Evolutionary conservation across 1,140 invertebrate species (phyloP).

Genomic region (Drosophila ironensis): DNA sequence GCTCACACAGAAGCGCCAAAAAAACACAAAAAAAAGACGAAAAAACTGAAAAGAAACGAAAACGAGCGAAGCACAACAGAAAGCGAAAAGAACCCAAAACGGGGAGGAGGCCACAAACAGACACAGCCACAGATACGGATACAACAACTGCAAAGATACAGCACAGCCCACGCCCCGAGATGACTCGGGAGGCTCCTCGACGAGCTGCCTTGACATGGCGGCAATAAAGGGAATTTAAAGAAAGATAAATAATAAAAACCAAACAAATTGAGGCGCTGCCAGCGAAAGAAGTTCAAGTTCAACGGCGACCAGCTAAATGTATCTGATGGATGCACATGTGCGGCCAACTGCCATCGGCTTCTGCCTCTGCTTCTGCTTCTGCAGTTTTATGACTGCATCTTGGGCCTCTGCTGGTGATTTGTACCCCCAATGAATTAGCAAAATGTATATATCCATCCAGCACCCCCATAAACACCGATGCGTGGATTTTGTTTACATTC

Average conservation of each 20-base stretch:
- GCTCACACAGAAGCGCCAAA: conserved; percentile 71
- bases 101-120: neutral
- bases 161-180: neutral
- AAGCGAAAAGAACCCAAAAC: conserved; percentile 31
- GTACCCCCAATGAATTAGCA: conserved; percentile 71
- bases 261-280: conserved; percentile 55
- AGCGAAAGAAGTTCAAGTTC: conserved; percentile 75
- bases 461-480: conserved; percentile 12
- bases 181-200: neutral
- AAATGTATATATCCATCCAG: conserved; percentile 38
- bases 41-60: conserved; percentile 31
- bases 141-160: conserved; percentile 12
- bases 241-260: conserved; percentile 68
- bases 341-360: conserved; percentile 53
- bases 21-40: conserved; percentile 27
- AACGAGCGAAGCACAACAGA: conserved; percentile 21
- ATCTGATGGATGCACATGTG: conserved; percentile 66
- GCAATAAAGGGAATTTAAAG: conserved; percentile 75
- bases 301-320: conserved; percentile 48
- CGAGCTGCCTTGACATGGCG: conserved; percentile 64
- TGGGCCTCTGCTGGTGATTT: neutral
- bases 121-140: conserved; percentile 12
- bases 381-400: conserved; percentile 50
- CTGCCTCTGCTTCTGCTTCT: conserved; percentile 1
- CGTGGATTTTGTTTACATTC: conserved; percentile 25